phyloP scores from a whole-genome alignment of 2,113 vertebrate species.

The Henicopernis longicauda region DNA sequence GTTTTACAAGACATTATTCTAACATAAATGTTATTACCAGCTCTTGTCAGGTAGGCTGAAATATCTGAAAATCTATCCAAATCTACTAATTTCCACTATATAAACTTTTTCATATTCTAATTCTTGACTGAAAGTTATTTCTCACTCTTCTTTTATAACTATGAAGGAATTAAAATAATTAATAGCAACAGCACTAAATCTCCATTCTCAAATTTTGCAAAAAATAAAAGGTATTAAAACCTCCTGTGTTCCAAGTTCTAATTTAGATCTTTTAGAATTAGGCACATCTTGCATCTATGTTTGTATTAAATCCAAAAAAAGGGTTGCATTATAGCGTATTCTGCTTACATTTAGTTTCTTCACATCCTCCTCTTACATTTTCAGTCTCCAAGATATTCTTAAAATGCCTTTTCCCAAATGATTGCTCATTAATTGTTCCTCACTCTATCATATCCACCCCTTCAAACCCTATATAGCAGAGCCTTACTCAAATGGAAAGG shows the following conservation, averaged over 20 bases:
- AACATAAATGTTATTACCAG: background rate
- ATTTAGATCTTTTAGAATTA: background rate
- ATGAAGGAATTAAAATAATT: background rate
- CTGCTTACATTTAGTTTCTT: background rate
- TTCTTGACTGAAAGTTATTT: background rate
- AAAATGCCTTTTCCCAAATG: background rate
- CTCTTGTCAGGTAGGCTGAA: background rate
- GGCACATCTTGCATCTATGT: background rate
- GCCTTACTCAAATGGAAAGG: background rate
- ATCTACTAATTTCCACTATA: background rate
- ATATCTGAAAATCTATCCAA: background rate
- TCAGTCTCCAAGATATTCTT: background rate
- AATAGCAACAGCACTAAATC: background rate
- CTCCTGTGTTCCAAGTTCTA: background rate
- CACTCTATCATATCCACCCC: background rate
- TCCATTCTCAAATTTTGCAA: background rate
- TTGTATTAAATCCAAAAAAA: background rate
- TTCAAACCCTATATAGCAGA: background rate
- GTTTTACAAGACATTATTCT: background rate
- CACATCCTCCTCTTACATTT: background rate
- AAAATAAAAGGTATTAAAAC: background rate
- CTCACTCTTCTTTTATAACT: background rate
- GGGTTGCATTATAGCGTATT: rapidly evolving
- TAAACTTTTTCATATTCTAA: background rate
- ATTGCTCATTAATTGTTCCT: background rate